A percentile compares a stretch with the other conserved stretches of the same genome.
phyloP scores from a whole-genome alignment of 2,888 invertebrate genomes.

The Margaritifera margaritifera region DNA sequence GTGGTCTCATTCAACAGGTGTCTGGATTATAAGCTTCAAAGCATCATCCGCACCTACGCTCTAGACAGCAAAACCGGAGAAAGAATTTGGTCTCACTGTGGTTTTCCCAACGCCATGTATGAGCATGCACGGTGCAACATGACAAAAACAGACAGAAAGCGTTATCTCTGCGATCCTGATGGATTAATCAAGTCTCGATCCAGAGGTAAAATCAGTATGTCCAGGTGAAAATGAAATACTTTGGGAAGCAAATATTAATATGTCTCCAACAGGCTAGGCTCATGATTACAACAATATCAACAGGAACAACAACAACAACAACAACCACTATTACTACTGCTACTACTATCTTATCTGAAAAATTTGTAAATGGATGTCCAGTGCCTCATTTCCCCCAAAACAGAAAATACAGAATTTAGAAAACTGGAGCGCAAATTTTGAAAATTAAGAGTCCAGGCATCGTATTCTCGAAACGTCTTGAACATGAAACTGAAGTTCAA shows the following conservation, averaged over 20 bases:
- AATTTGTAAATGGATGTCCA: too few species aligned
- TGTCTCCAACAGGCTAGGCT: not conserved
- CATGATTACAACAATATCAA: not conserved
- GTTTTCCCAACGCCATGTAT: slow-evolving; percentile 39
- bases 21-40: too few species aligned
- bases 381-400: too few species aligned
- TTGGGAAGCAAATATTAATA: not conserved
- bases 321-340: not conserved
- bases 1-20: too few species aligned
- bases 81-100: slow-evolving; percentile 49
- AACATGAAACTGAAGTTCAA: too few species aligned
- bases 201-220: slow-evolving; percentile 13
- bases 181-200: slow-evolving; percentile 25
- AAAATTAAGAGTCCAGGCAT: too few species aligned
- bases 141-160: slow-evolving; percentile 11
- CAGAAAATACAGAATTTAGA: too few species aligned
- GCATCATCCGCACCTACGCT: slow-evolving; percentile 29
- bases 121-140: slow-evolving; percentile 42
- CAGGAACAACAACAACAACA: not conserved
- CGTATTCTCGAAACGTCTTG: too few species aligned
- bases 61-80: slow-evolving; percentile 28
- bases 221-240: too few species aligned
- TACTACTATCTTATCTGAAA: not conserved
- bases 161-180: slow-evolving; percentile 51
- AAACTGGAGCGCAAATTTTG: too few species aligned